Evolutionary conservation across 2,113 vertebrate species (phyloP).

Genomic region (Haemorhous mexicanus): DNA sequence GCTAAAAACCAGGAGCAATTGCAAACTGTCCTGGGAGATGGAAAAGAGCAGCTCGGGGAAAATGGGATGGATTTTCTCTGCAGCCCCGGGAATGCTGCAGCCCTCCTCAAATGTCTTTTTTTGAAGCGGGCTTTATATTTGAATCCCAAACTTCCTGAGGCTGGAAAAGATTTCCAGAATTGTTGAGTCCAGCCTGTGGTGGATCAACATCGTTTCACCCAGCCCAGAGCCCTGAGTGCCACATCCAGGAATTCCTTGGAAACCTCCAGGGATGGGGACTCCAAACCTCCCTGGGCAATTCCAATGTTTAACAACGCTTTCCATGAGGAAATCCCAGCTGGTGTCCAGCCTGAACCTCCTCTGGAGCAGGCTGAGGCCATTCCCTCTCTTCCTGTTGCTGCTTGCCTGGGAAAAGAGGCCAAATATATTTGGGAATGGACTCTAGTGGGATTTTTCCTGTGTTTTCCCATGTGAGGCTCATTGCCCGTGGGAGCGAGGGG

Average conservation of each 20-base stretch:
- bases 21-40: background rate
- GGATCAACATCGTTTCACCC: background rate
- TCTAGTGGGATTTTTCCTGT: background rate
- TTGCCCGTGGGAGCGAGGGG: background rate
- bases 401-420: background rate
- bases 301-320: background rate
- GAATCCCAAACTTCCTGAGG: background rate
- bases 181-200: background rate
- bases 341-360: background rate
- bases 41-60: background rate
- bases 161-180: background rate
- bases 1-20: background rate
- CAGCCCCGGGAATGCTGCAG: background rate
- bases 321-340: background rate
- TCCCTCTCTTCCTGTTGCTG: background rate
- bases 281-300: background rate
- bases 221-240: background rate
- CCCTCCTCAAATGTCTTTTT: background rate
- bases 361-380: background rate
- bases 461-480: background rate
- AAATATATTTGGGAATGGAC: background rate
- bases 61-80: background rate
- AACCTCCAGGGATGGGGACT: background rate
- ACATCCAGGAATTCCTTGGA: background rate
- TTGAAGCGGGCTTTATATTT: fast-evolving